Evolutionary conservation across 2,797 vertebrate species (phyloP).

Genomic region (Mastacembelus armatus): DNA sequence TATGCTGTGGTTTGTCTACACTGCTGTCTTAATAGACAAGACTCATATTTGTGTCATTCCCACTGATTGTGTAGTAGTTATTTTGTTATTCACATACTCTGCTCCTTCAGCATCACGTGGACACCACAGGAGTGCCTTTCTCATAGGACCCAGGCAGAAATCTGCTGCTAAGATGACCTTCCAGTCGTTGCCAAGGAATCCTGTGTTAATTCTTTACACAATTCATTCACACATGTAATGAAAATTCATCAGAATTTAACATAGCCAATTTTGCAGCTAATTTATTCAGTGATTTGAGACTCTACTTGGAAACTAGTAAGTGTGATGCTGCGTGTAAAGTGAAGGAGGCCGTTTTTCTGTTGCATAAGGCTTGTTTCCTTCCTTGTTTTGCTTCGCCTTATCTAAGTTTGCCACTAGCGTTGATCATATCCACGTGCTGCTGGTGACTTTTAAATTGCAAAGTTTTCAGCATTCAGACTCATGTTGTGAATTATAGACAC

Average conservation of each 20-base stretch:
- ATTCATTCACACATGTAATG: too few species aligned
- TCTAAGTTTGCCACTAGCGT: neutral
- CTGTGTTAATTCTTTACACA: too few species aligned
- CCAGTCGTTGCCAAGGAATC: too few species aligned
- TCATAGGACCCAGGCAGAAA: neutral
- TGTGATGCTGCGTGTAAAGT: neutral
- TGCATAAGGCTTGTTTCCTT: constrained; percentile 11
- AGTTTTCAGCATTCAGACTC: neutral
- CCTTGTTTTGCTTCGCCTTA: constrained; percentile 26
- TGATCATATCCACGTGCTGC: neutral
- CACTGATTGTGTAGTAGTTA: neutral
- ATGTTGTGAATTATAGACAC: constrained; percentile 6
- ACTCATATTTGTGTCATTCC: neutral
- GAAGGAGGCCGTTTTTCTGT: neutral
- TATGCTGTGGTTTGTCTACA: neutral
- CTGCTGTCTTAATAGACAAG: neutral
- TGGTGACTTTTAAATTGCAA: constrained; percentile 7
- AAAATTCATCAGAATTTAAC: too few species aligned
- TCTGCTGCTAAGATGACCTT: constrained; percentile 13
- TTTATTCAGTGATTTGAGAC: too few species aligned
- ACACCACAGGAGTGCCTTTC: constrained; percentile 7
- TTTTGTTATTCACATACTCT: neutral
- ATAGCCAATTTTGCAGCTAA: too few species aligned
- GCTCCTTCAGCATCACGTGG: too few species aligned
- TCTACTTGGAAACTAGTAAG: neutral